Percentiles rank a stretch among this genome's conserved stretches.
These are phyloP conservation scores for Macrotis lagotis DNA, from an alignment of 2,113 vertebrate species.

Conservation along the genomic window DNA sequence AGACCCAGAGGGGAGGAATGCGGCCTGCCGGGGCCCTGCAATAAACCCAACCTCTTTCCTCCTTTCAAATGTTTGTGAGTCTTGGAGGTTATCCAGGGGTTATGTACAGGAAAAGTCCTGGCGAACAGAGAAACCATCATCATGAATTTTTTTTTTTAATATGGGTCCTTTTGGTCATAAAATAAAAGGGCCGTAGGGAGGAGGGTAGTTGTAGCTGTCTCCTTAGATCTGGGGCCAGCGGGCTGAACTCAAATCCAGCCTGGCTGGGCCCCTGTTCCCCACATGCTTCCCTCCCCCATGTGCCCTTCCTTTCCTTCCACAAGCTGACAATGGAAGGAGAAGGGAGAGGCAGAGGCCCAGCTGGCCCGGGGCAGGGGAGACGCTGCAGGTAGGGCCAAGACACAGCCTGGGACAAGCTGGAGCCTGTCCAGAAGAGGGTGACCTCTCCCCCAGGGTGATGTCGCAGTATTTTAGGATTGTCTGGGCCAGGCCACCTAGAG, in stretches of 20 bases:
- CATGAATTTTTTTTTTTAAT: slow-evolving; percentile 84
- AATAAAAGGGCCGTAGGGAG: slow-evolving; percentile 83
- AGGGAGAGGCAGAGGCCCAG: slow-evolving; percentile 30
- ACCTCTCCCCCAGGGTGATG: neutral
- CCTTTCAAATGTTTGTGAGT: slow-evolving; percentile 87
- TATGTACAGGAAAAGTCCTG: slow-evolving; percentile 88
- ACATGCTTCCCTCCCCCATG: slow-evolving; percentile 33
- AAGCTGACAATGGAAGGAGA: slow-evolving; percentile 58
- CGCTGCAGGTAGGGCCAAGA: fast-evolving
- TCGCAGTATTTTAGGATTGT: neutral
- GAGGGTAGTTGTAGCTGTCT: slow-evolving; percentile 72
- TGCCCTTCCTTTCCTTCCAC: slow-evolving; percentile 66
- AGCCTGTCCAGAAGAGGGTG: neutral
- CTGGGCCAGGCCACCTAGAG: neutral
- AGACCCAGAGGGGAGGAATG: slow-evolving; percentile 87
- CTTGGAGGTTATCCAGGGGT: slow-evolving; percentile 88
- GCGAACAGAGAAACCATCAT: slow-evolving; percentile 86
- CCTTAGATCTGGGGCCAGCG: slow-evolving; percentile 80
- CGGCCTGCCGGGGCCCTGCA: slow-evolving; percentile 82
- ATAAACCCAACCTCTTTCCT: slow-evolving; percentile 88
- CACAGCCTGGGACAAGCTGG: neutral
- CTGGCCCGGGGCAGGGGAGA: neutral
- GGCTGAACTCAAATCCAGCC: slow-evolving; percentile 80
- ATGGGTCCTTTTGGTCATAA: slow-evolving; percentile 80
- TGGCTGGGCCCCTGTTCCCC: slow-evolving; percentile 66